A percentile compares a stretch with the other conserved stretches of the same genome.
Evolutionary conservation across 2,113 vertebrate species (phyloP).

Genomic region (Bubo scandiacus): DNA sequence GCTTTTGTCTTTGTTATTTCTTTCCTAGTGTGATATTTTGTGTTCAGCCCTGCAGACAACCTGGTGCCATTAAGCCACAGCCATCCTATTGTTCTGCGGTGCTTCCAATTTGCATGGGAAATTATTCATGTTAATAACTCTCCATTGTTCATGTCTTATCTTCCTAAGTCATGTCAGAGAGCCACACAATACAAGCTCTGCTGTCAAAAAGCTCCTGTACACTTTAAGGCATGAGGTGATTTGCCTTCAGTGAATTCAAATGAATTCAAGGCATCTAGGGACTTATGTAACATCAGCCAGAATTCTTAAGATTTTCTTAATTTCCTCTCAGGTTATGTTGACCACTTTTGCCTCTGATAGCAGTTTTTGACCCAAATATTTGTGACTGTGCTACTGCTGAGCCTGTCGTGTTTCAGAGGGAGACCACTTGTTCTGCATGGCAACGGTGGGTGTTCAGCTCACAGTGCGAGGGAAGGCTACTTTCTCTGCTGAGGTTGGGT

Average conservation of each 20-base stretch:
- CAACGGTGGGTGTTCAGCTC: neutral
- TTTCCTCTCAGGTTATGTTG: neutral
- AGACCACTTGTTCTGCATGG: accelerated
- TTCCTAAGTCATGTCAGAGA: constrained; percentile 16
- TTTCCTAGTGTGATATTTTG: neutral
- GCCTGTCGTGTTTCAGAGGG: neutral
- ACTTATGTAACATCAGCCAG: neutral
- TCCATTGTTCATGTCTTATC: constrained; percentile 44
- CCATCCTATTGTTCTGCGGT: neutral
- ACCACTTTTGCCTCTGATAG: neutral
- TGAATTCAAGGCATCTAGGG: neutral
- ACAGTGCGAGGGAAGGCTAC: neutral
- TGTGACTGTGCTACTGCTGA: neutral
- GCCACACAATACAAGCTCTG: neutral
- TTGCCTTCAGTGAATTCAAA: neutral
- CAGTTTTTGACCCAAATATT: neutral
- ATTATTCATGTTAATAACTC: constrained; percentile 43
- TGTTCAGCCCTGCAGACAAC: neutral
- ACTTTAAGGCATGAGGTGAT: neutral
- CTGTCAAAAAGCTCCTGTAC: neutral
- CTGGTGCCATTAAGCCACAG: neutral
- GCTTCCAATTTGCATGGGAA: constrained; percentile 35
- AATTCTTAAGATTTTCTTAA: neutral
- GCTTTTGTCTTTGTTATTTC: neutral
- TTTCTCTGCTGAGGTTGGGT: neutral